A percentile compares a stretch with the other conserved stretches of the same genome.
These are phyloP conservation scores for Emydura subglobosa DNA, from an alignment of 2,113 vertebrate species.

Conservation along the genomic window DNA sequence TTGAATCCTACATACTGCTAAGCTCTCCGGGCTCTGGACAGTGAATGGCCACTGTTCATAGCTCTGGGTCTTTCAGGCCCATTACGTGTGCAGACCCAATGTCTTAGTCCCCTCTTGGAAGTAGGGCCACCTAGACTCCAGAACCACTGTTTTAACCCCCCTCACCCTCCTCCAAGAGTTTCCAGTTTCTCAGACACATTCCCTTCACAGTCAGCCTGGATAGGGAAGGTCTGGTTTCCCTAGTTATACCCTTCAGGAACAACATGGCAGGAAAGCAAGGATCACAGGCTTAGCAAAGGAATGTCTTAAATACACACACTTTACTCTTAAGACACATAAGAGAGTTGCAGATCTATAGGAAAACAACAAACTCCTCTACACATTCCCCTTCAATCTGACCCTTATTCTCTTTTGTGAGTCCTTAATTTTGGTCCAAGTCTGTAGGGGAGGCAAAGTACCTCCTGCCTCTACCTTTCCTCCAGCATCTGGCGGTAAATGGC, in stretches of 20 bases:
- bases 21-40: neutral
- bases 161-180: neutral
- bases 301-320: neutral
- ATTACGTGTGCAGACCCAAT: neutral
- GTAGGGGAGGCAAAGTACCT: neutral
- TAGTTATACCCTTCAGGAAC: neutral
- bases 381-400: neutral
- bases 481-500: neutral
- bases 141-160: neutral
- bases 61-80: neutral
- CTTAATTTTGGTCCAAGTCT: neutral
- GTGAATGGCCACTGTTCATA: neutral
- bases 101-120: neutral
- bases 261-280: fast-evolving
- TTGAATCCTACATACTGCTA: neutral
- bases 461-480: neutral
- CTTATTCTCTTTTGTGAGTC: neutral
- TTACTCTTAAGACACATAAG: neutral
- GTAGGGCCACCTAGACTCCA: neutral
- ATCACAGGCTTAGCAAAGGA: neutral
- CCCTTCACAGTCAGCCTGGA: neutral
- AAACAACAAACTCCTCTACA: neutral
- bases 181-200: neutral
- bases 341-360: neutral
- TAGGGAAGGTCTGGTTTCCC: neutral